Evolutionary conservation across 1,140 invertebrate genomes (phyloP).

Genomic region (Belonocnema kinseyi): DNA sequence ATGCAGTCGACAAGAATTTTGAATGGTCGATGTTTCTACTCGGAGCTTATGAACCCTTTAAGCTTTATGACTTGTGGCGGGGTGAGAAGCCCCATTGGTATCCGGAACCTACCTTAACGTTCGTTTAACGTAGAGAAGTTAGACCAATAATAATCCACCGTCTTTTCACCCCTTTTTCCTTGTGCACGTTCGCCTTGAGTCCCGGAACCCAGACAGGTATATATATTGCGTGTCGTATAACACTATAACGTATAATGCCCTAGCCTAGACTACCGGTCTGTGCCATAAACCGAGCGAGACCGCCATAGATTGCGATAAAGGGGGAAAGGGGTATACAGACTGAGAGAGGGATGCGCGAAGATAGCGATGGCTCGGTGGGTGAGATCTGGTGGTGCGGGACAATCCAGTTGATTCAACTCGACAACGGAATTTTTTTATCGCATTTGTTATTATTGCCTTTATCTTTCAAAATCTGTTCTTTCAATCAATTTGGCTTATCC

Average conservation of each 20-base stretch:
- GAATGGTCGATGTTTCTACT: neutral
- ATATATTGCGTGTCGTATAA: constrained; percentile 66
- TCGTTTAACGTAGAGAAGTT: constrained; percentile 42
- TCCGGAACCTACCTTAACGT: constrained; percentile 54
- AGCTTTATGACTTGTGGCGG: neutral
- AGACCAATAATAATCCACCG: constrained; percentile 44
- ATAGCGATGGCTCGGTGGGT: constrained; percentile 18
- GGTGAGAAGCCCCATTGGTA: constrained; percentile 32
- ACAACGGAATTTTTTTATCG: constrained; percentile 28
- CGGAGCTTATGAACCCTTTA: constrained; percentile 5
- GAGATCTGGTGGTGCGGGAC: too few species aligned
- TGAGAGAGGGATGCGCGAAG: constrained; percentile 25
- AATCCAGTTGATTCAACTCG: too few species aligned
- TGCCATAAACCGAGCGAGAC: constrained; percentile 56
- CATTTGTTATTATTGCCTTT: neutral
- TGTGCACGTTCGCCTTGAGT: constrained; percentile 43
- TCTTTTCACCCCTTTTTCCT: constrained; percentile 48
- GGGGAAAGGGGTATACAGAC: neutral
- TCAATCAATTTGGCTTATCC: too few species aligned
- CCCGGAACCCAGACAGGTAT: constrained; percentile 59
- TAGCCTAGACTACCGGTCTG: constrained; percentile 64
- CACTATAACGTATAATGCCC: constrained; percentile 69
- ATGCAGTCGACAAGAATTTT: too few species aligned
- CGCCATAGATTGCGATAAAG: constrained; percentile 17
- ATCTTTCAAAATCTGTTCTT: too few species aligned